Evolutionary conservation across 2,113 vertebrate genomes (phyloP).

Genomic region (Ochotona curzoniae): DNA sequence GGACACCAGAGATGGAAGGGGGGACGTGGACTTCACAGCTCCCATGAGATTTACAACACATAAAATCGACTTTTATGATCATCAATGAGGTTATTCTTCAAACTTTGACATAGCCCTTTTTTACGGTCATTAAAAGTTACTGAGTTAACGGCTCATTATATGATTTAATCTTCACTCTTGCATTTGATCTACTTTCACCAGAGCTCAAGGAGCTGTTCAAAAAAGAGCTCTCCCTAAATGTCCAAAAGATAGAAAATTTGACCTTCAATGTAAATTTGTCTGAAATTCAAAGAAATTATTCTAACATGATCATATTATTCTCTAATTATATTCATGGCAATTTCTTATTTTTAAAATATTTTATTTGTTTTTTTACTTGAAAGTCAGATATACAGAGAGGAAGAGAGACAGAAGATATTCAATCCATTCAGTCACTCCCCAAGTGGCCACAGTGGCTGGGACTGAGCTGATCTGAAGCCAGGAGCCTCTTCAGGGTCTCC

Average conservation of each 20-base stretch:
- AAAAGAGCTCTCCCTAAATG: slow-evolving; percentile 52
- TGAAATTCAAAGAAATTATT: background rate
- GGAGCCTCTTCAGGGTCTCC: no score
- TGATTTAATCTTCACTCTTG: slow-evolving; percentile 70
- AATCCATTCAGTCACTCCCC: no score
- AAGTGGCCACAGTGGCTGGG: no score
- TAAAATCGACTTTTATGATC: slow-evolving; percentile 77
- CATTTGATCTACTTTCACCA: slow-evolving; percentile 66
- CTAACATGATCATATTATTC: background rate
- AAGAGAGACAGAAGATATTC: no score
- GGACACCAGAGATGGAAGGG: slow-evolving; percentile 52
- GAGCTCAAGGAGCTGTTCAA: slow-evolving; percentile 55
- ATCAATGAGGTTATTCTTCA: slow-evolving; percentile 57
- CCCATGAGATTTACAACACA: slow-evolving; percentile 68
- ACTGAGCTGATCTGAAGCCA: no score
- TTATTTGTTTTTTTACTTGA: no score
- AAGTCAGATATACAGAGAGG: no score
- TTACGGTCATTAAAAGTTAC: slow-evolving; percentile 79
- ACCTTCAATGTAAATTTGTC: slow-evolving; percentile 40
- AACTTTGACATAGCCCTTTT: slow-evolving; percentile 61
- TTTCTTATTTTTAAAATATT: no score
- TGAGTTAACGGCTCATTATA: slow-evolving; percentile 79
- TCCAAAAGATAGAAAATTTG: slow-evolving; percentile 49
- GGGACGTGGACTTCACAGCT: slow-evolving; percentile 57
- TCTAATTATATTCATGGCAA: background rate